These are phyloP conservation scores for Blastobasis adustella DNA, from an alignment of 2,888 invertebrate species.

Conservation along the genomic window DNA sequence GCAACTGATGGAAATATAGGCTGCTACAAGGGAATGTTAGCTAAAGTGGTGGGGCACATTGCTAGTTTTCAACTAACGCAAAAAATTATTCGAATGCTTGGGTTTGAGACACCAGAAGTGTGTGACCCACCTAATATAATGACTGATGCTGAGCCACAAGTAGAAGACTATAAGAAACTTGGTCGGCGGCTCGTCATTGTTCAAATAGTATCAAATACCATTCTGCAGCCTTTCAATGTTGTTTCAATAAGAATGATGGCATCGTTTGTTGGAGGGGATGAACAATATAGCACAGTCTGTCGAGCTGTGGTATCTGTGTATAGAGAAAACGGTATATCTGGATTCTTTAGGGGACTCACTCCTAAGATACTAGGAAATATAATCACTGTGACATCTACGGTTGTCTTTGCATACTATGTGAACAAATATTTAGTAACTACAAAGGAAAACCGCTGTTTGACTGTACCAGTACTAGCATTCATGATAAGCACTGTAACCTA, in stretches of 20 bases:
- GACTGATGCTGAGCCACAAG: constrained; percentile 61
- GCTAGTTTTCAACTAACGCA: constrained; percentile 80
- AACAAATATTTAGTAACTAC: constrained; percentile 88
- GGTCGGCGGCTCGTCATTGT: constrained; percentile 82
- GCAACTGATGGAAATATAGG: constrained; percentile 89
- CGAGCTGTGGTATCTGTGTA: constrained; percentile 88
- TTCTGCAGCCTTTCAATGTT: constrained; percentile 94
- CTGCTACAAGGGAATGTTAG: constrained; percentile 88
- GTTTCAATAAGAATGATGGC: constrained; percentile 95
- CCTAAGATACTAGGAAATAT: constrained; percentile 92
- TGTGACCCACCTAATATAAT: constrained; percentile 63
- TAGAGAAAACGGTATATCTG: constrained; percentile 87
- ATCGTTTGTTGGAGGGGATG: constrained; percentile 94
- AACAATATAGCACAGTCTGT: constrained; percentile 85
- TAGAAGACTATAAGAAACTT: constrained; percentile 64
- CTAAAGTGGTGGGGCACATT: constrained; percentile 84
- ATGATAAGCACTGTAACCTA: constrained; percentile 91
- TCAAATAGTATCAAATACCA: constrained; percentile 84
- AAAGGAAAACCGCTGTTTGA: constrained; percentile 76
- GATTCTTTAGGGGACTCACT: constrained; percentile 90
- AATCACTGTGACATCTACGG: constrained; percentile 85
- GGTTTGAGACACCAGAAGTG: constrained; percentile 62
- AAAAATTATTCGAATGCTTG: constrained; percentile 74
- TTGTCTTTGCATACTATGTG: constrained; percentile 82
- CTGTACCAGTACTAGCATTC: constrained; percentile 77